Evolutionary conservation across 2,888 invertebrate genomes (phyloP), one percentile per base, ranked within the genome.

Genomic region (Agrochola lota): DNA sequence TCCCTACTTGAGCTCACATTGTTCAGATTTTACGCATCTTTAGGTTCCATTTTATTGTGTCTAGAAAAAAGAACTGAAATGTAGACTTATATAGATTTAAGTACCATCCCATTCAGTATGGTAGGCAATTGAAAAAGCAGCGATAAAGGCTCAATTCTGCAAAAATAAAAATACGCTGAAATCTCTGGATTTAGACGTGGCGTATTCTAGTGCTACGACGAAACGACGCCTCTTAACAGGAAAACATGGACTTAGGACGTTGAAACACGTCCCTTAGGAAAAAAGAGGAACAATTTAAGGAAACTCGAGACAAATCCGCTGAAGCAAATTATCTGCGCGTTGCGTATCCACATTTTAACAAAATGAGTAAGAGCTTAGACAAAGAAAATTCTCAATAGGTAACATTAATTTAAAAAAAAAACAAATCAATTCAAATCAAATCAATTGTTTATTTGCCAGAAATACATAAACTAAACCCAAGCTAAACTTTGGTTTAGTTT

Each of bases 191-290:
- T 83, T 83, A 71, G 77, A 77, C 74, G 71, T 52, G 69, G 67
- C 76, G 59, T 74, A 80, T 74, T 77, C 78, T 77, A 81, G 81
- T 78, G 72, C 72, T 66, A 57, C 62, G 69, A 59, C 43, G 74
- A 77, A 84, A 84, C 57, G 81, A 76, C 40, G 77, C n/a, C 70
- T 81, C 35, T 81, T 85, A 81, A 80, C 75, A 81, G 81, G 81
- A 84, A 81, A 87, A 84, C 84, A 68, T 75, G 64, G 67, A 80
- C 77, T 87, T 74, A 80, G 83, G 67, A 80, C 75, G 80, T 72
- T 78, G 78, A 83, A 87, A 86, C 74, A 75, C 71, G 74, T 78
- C 84, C 81, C 84, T 80, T 40, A 77, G 79, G 84, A 85, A 74
- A 77, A 77, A 80, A 83, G 69, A 81, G 66, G 69, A 73, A 80